A percentile compares a stretch with the other conserved stretches of the same genome.
Conservation (phyloP, 2,888 invertebrate species). For the Erebia aethiops region DNA sequence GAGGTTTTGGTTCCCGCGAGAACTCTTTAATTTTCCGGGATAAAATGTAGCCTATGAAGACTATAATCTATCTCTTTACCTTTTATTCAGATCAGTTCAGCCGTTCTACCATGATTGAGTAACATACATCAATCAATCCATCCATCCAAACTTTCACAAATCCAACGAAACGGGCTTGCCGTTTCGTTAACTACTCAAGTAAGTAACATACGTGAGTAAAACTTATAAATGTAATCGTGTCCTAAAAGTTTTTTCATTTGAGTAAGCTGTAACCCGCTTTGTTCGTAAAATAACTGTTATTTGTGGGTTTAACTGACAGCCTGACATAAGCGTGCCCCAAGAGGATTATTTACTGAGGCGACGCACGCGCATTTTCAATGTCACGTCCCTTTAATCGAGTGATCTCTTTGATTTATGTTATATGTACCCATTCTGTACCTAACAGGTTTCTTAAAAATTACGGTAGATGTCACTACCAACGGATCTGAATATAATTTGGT, state of each 20-base stretch:
- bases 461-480: neutral
- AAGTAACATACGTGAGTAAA: too few relatives aligned
- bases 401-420: conserved; percentile 13
- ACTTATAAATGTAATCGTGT: neutral
- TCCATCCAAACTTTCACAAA: too few relatives aligned
- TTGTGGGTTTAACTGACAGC: conserved; percentile 40
- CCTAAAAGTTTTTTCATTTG: conserved; percentile 18
- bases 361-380: conserved; percentile 48
- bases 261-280: conserved; percentile 21
- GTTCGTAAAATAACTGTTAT: conserved; percentile 49
- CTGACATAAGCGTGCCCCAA: conserved; percentile 52
- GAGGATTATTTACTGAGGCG: conserved; percentile 34
- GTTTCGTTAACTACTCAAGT: too few relatives aligned
- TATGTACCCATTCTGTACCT: neutral
- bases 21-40: too few relatives aligned
- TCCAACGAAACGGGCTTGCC: too few relatives aligned
- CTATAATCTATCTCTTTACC: too few relatives aligned
- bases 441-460: conserved; percentile 8
- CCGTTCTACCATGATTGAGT: too few relatives aligned
- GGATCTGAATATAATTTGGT: too few relatives aligned
- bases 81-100: too few relatives aligned
- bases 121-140: too few relatives aligned
- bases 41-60: too few relatives aligned
- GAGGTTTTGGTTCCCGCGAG: too few relatives aligned
- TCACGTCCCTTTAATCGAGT: conserved; percentile 39